phyloP scores from a whole-genome alignment of 2,888 invertebrate species.

The Dorcus hopei region DNA sequence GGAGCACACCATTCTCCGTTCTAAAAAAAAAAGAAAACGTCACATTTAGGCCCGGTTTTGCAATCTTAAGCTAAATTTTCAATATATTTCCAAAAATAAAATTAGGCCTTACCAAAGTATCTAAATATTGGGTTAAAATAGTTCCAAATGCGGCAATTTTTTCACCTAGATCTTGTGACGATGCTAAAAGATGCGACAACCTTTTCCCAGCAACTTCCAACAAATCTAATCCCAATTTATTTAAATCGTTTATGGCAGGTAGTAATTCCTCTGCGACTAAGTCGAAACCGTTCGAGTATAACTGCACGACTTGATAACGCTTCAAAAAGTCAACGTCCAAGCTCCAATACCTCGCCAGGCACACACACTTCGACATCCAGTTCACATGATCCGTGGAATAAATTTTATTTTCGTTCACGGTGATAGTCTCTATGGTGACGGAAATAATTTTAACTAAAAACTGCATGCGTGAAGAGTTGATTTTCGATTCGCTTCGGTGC shows the following conservation, averaged over 20 bases:
- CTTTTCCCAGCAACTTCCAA: slow-evolving; percentile 80
- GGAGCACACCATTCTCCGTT: slow-evolving; percentile 46
- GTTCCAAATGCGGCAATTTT: slow-evolving; percentile 77
- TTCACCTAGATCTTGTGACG: slow-evolving; percentile 58
- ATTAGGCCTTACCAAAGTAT: slow-evolving; percentile 56
- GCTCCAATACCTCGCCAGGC: slow-evolving; percentile 74
- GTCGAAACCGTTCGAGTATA: slow-evolving; percentile 64
- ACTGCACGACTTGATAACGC: slow-evolving; percentile 68
- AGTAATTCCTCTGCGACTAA: slow-evolving; percentile 61
- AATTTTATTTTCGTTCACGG: slow-evolving; percentile 55
- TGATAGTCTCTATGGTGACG: slow-evolving; percentile 71
- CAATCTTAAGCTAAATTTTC: not conserved
- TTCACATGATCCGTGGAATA: slow-evolving; percentile 52
- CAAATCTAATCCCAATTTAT: slow-evolving; percentile 66
- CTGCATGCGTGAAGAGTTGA: slow-evolving; percentile 65
- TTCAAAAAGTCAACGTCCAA: slow-evolving; percentile 70
- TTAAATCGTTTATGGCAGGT: slow-evolving; percentile 64
- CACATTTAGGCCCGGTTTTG: not conserved
- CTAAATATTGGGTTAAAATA: slow-evolving; percentile 71
- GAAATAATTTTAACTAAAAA: slow-evolving; percentile 73
- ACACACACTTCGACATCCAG: slow-evolving; percentile 73
- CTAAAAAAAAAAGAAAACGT: slow-evolving; percentile 29
- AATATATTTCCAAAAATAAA: no score
- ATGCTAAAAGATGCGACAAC: slow-evolving; percentile 63
- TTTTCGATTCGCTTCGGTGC: slow-evolving; percentile 65